These are phyloP conservation scores for Etia nguti DNA, from an alignment of 2,113 vertebrate genomes.

Conservation along the genomic window DNA sequence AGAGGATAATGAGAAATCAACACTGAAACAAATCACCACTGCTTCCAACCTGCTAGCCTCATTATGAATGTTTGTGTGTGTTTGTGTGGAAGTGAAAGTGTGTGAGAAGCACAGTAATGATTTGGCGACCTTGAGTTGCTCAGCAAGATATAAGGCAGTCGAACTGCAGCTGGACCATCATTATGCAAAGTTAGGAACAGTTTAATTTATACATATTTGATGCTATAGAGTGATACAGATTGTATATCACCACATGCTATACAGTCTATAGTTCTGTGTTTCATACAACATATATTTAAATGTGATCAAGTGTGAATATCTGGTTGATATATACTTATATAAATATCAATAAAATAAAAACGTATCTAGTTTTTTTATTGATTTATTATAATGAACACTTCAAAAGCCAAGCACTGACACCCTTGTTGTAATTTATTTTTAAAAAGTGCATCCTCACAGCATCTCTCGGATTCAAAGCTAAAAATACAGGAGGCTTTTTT, in stretches of 20 bases:
- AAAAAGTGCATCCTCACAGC: not conserved
- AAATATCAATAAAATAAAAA: not conserved
- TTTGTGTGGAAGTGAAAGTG: not conserved
- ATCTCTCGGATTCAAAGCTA: not conserved
- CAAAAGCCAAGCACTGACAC: not conserved
- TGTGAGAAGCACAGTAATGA: not conserved
- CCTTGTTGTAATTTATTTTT: not conserved
- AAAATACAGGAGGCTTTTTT: accelerated
- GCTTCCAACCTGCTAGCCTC: not conserved
- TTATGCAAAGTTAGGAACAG: not conserved
- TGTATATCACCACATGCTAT: not conserved
- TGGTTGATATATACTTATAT: not conserved
- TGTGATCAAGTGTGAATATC: not conserved
- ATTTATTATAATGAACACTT: not conserved
- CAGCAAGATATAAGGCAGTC: not conserved
- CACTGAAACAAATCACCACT: conserved; percentile 27
- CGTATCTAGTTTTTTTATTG: not conserved
- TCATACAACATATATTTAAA: not conserved
- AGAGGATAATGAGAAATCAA: conserved; percentile 40
- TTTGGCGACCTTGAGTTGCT: not conserved
- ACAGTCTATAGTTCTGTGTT: not conserved
- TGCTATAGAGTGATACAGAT: not conserved
- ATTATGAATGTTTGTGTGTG: not conserved
- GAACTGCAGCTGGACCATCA: not conserved
- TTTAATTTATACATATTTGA: not conserved